Conservation (phyloP, 2,888 invertebrate species). For the Parnassius mnemosyne region DNA sequence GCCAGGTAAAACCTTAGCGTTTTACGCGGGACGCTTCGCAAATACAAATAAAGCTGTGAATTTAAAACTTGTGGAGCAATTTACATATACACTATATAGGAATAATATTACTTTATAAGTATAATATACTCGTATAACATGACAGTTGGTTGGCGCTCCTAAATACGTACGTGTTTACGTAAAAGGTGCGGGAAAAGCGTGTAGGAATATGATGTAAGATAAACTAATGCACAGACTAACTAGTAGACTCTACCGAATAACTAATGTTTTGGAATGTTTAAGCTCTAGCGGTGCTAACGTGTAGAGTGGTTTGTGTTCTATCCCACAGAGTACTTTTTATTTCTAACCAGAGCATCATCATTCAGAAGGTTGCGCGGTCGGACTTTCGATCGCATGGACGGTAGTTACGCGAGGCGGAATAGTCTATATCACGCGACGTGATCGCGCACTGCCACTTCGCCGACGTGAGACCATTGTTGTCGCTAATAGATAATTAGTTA, state of each 20-base stretch:
- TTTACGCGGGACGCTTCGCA: constrained; percentile 66
- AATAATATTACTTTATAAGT: constrained; percentile 53
- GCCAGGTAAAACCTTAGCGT: constrained; percentile 71
- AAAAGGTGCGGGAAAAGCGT: constrained; percentile 18
- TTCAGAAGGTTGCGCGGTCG: constrained; percentile 20
- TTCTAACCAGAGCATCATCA: neutral
- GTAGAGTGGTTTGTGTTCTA: no score
- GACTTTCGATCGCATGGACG: constrained; percentile 15
- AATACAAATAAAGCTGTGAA: constrained; percentile 70
- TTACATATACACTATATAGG: constrained; percentile 48
- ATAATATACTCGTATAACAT: constrained; percentile 29
- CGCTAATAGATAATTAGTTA: constrained; percentile 76
- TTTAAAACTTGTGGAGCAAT: constrained; percentile 54
- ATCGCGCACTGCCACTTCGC: constrained; percentile 42
- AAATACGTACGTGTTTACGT: constrained; percentile 5
- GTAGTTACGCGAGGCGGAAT: constrained; percentile 29
- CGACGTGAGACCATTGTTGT: constrained; percentile 74
- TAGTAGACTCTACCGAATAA: neutral
- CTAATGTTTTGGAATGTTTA: constrained; percentile 5
- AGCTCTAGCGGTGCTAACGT: neutral
- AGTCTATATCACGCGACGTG: constrained; percentile 51
- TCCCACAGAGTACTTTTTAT: no score
- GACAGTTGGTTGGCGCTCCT: constrained; percentile 22
- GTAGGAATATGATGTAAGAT: constrained; percentile 12
- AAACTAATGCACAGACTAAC: no score